phyloP scores from a whole-genome alignment of 2,113 vertebrate species.

The Urocitellus parryii region DNA sequence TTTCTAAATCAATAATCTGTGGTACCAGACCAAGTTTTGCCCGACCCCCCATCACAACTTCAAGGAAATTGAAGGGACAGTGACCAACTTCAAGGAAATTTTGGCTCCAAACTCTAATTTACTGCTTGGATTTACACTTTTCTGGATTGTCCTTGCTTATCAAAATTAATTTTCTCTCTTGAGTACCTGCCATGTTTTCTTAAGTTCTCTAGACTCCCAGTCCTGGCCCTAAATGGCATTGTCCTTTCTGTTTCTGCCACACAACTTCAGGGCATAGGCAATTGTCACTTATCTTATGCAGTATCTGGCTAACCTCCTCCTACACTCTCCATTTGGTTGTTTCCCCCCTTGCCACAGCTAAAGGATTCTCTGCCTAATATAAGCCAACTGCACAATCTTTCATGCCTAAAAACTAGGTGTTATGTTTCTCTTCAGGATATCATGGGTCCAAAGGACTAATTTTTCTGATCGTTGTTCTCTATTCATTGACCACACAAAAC shows the following conservation, averaged over 20 bases:
- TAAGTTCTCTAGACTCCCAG: neutral
- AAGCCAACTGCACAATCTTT: neutral
- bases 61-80: too few relatives aligned
- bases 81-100: neutral
- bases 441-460: neutral
- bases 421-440: neutral
- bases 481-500: neutral
- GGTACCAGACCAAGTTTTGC: neutral
- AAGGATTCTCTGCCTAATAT: neutral
- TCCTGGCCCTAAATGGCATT: neutral
- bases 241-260: neutral
- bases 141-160: neutral
- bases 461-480: constrained; percentile 4
- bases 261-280: neutral
- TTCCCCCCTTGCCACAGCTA: neutral
- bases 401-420: neutral
- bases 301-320: neutral
- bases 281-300: neutral
- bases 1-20: constrained; percentile 15
- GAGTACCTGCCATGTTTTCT: neutral
- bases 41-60: too few relatives aligned
- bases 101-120: neutral
- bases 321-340: neutral
- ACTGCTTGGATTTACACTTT: neutral
- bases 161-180: constrained; percentile 33